Conservation (phyloP, 1,140 invertebrate species). For the Holotrichia oblita region DNA sequence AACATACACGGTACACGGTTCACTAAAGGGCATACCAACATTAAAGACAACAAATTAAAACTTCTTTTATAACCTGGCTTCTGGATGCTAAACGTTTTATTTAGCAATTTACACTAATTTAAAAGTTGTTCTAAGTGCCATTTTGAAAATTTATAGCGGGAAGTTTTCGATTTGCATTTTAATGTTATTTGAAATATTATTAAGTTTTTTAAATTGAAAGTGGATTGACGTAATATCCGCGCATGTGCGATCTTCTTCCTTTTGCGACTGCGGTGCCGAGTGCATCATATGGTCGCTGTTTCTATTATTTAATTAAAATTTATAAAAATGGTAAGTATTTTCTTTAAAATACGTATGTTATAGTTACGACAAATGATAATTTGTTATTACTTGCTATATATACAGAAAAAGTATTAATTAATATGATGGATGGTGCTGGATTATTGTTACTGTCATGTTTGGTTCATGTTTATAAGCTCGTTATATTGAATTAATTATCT, state of each 20-base stretch:
- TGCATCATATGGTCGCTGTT: slow-evolving; percentile 49
- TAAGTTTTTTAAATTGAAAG: not conserved
- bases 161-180: too few species aligned
- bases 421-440: slow-evolving; percentile 47
- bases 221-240: slow-evolving; percentile 43
- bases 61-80: too few species aligned
- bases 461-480: too few species aligned
- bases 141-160: too few species aligned
- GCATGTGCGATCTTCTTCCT: slow-evolving; percentile 49
- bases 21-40: too few species aligned
- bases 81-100: too few species aligned
- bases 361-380: not conserved
- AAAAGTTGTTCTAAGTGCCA: too few species aligned
- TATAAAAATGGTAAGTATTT: slow-evolving; percentile 53
- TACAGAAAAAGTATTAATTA: not conserved
- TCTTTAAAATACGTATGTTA: slow-evolving; percentile 43
- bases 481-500: too few species aligned
- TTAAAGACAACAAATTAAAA: too few species aligned
- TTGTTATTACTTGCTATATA: not conserved
- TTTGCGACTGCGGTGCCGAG: slow-evolving; percentile 48
- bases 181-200: too few species aligned
- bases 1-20: too few species aligned
- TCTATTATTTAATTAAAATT: slow-evolving; percentile 49
- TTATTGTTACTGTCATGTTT: slow-evolving; percentile 40
- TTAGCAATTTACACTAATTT: too few species aligned